These are phyloP conservation scores for Eupeodes luniger DNA, from an alignment of 2,888 invertebrate genomes.

Conservation along the genomic window DNA sequence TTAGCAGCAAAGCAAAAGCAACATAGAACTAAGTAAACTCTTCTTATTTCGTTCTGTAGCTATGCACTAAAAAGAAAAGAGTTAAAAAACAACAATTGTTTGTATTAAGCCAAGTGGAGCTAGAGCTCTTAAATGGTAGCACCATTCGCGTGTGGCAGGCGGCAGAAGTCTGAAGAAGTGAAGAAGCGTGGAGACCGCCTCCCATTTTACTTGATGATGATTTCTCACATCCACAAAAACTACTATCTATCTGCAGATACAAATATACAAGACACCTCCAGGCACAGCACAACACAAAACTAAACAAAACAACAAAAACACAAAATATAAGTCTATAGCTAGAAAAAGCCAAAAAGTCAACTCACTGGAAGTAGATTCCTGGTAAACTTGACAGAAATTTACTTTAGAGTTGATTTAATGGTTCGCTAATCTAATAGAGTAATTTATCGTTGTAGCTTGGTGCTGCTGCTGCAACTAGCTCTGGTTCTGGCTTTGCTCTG, in stretches of 20 bases:
- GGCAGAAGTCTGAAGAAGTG: constrained; percentile 38
- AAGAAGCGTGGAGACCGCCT: constrained; percentile 26
- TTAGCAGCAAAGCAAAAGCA: constrained; percentile 7
- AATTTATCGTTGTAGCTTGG: constrained; percentile 61
- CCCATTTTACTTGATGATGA: constrained; percentile 57
- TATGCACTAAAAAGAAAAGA: constrained; percentile 27
- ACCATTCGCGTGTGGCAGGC: constrained; percentile 45
- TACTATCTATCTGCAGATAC: constrained; percentile 47
- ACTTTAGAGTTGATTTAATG: constrained; percentile 75
- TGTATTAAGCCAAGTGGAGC: constrained; percentile 72
- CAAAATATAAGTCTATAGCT: neutral
- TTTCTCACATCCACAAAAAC: constrained; percentile 48
- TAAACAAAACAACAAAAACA: no score
- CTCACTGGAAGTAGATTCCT: constrained; percentile 58
- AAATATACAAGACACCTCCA: constrained; percentile 2
- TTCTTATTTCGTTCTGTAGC: neutral
- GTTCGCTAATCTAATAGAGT: constrained; percentile 76
- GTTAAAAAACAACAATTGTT: constrained; percentile 58
- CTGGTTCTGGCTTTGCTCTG: neutral
- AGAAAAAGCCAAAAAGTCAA: constrained; percentile 40
- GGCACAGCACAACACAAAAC: constrained; percentile 20
- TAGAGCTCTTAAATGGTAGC: constrained; percentile 46
- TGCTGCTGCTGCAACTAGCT: constrained; percentile 24
- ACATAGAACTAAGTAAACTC: neutral
- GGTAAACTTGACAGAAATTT: constrained; percentile 75